Conservation (phyloP, 2,888 invertebrate species). For the Microctonus hyperodae region DNA sequence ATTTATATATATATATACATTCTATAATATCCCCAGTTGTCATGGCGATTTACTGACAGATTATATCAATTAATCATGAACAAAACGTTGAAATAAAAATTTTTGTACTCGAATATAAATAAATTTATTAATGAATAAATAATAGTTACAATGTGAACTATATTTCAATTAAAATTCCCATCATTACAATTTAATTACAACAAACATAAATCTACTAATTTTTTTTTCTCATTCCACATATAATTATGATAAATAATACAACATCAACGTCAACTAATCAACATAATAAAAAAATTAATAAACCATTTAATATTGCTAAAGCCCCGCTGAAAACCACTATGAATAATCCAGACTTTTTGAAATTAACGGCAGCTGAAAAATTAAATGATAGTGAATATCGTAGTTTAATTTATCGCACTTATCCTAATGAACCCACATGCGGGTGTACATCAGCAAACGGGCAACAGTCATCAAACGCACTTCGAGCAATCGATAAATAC, state of each 20-base stretch:
- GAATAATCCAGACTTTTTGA: conserved; percentile 45
- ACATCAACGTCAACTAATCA: neutral
- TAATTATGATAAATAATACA: neutral
- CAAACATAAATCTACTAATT: neutral
- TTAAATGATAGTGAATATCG: conserved; percentile 51
- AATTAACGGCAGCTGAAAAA: conserved; percentile 53
- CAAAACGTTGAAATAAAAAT: neutral
- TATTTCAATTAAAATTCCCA: neutral
- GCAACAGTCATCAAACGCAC: neutral
- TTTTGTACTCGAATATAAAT: neutral
- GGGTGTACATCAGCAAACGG: conserved; percentile 37
- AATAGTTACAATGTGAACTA: neutral
- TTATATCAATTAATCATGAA: neutral
- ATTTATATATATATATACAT: neutral
- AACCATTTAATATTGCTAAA: conserved; percentile 21
- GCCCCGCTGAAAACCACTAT: conserved; percentile 43
- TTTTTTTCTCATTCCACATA: too few relatives aligned
- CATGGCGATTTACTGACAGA: conserved; percentile 3
- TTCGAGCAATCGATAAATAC: neutral
- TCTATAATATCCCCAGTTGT: neutral
- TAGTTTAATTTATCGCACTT: conserved; percentile 45
- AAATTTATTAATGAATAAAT: neutral
- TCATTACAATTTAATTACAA: neutral
- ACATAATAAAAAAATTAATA: neutral
- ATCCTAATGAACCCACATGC: conserved; percentile 52